These are phyloP conservation scores for Eupithecia tripunctaria DNA, from an alignment of 2,888 invertebrate genomes.

Conservation along the genomic window DNA sequence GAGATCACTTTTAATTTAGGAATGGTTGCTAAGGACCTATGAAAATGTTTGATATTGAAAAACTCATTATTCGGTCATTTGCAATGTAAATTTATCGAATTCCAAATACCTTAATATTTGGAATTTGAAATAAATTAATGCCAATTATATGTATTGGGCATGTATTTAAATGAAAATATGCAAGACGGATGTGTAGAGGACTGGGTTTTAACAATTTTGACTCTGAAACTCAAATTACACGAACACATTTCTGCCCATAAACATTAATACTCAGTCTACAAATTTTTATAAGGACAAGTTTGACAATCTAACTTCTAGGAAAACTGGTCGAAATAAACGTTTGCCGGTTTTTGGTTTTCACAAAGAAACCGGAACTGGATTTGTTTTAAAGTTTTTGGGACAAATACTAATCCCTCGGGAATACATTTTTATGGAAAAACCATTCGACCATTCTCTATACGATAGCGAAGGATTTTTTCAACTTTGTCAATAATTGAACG, in stretches of 20 bases:
- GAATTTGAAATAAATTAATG: neutral
- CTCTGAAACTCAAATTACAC: neutral
- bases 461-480: too few relatives aligned
- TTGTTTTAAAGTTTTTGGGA: too few relatives aligned
- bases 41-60: neutral
- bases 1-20: neutral
- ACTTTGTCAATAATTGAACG: too few relatives aligned
- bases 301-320: neutral
- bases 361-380: too few relatives aligned
- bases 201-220: neutral
- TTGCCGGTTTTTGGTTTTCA: too few relatives aligned
- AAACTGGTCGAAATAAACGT: neutral
- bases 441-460: too few relatives aligned
- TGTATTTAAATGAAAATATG: neutral
- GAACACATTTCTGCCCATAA: neutral
- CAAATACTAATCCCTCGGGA: too few relatives aligned
- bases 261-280: neutral
- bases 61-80: slow-evolving; percentile 1
- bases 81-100: slow-evolving; percentile 1
- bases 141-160: neutral
- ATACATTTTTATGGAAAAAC: too few relatives aligned
- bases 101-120: neutral
- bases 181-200: neutral
- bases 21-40: neutral
- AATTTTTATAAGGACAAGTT: neutral